Evolutionary conservation across 2,113 vertebrate genomes (phyloP).

Genomic region (Alosa alosa): DNA sequence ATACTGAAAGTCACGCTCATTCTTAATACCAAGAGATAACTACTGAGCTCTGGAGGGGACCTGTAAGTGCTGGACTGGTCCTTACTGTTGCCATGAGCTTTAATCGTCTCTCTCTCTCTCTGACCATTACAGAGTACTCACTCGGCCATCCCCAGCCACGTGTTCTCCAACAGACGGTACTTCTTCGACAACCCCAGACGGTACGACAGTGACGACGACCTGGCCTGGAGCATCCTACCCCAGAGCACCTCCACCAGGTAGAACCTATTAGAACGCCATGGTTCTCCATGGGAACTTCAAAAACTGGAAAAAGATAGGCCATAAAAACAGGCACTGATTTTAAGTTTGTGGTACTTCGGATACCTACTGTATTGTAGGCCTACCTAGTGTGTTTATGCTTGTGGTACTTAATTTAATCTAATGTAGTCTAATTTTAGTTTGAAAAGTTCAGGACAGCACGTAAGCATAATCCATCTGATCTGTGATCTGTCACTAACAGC

Average conservation of each 20-base stretch:
- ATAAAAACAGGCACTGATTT: background rate
- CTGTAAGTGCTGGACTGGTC: too few species aligned
- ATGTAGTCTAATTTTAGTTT: background rate
- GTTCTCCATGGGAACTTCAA: background rate
- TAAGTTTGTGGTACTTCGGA: too few species aligned
- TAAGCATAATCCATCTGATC: background rate
- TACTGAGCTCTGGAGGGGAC: too few species aligned
- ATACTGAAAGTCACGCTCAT: too few species aligned
- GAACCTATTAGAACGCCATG: background rate
- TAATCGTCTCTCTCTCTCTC: background rate
- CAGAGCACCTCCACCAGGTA: constrained; percentile 89
- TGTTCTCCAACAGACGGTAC: constrained; percentile 86
- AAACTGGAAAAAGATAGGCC: background rate
- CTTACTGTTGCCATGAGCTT: too few species aligned
- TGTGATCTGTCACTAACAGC: background rate
- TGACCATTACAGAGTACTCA: constrained; percentile 72
- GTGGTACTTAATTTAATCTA: background rate
- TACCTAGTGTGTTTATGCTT: background rate
- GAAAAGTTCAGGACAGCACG: background rate
- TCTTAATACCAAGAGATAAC: too few species aligned
- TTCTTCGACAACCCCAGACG: constrained; percentile 97
- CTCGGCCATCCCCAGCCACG: constrained; percentile 81
- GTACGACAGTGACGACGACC: constrained; percentile 94
- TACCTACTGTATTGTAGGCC: background rate
- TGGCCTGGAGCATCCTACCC: constrained; percentile 88